phyloP scores from a whole-genome alignment of 2,888 invertebrate genomes.

The Liopterus haemorrhoidalis region DNA sequence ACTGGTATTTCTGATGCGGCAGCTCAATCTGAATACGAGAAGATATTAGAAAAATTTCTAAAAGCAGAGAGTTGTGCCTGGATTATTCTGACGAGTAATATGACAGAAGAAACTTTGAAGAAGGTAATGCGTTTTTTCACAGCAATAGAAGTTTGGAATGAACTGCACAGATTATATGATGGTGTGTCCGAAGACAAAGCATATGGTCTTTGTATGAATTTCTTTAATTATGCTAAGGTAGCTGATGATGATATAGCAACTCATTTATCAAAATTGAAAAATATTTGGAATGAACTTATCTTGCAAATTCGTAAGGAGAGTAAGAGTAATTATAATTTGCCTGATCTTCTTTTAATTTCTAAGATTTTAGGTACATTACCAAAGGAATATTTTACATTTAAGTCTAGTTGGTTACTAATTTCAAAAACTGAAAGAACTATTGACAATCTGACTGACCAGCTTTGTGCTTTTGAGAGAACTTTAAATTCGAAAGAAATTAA shows the following conservation, averaged over 20 bases:
- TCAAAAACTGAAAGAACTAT: conserved; percentile 18
- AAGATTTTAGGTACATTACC: conserved; percentile 20
- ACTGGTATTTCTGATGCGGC: too few species aligned
- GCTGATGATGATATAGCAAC: conserved; percentile 24
- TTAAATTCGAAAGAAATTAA: conserved; percentile 1
- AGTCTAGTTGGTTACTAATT: conserved; percentile 18
- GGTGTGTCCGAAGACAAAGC: conserved; percentile 26
- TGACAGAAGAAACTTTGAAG: conserved; percentile 26
- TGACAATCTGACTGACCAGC: conserved; percentile 19
- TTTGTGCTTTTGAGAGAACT: conserved; percentile 21
- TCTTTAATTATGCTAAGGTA: conserved; percentile 22
- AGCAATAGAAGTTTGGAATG: conserved; percentile 26
- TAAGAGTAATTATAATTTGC: conserved; percentile 2
- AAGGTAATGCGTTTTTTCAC: conserved; percentile 27
- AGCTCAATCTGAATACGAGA: too few species aligned
- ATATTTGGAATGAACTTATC: conserved; percentile 6
- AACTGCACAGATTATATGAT: conserved; percentile 26
- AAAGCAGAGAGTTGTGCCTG: conserved; percentile 16
- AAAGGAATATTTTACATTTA: conserved; percentile 19
- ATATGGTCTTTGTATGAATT: conserved; percentile 27
- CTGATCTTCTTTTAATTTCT: conserved; percentile 19
- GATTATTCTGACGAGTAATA: conserved; percentile 26
- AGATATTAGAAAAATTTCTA: not conserved
- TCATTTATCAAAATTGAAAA: conserved; percentile 20
- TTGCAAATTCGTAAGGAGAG: conserved; percentile 2